Percentiles rank a stretch among this genome's conserved stretches.
These are phyloP conservation scores for Zosterops hypoxanthus DNA, from an alignment of 2,113 vertebrate genomes.

Conservation along the genomic window DNA sequence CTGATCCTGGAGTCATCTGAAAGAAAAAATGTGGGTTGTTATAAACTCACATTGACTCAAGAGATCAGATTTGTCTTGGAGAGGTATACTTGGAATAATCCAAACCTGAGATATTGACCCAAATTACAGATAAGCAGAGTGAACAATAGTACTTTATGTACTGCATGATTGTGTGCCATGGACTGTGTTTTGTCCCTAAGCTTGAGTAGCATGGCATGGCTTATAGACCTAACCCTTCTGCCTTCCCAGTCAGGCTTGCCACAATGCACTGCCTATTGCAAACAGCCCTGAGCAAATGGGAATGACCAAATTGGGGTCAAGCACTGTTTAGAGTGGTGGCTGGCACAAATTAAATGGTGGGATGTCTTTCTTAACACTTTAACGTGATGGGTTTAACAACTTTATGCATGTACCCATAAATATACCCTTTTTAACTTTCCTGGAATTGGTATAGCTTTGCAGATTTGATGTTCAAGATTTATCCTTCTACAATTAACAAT, in stretches of 20 bases:
- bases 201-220: not conserved
- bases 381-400: not conserved
- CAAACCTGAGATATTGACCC: not conserved
- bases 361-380: not conserved
- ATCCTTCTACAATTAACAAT: not conserved
- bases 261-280: not conserved
- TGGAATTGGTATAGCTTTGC: not conserved
- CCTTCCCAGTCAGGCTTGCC: rapidly evolving
- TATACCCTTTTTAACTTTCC: not conserved
- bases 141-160: not conserved
- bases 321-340: not conserved
- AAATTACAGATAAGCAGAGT: not conserved
- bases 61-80: not conserved
- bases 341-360: not conserved
- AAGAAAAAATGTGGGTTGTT: not conserved
- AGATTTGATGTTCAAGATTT: not conserved
- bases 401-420: not conserved
- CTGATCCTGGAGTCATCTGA: not conserved
- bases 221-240: not conserved
- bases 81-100: not conserved
- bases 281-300: not conserved
- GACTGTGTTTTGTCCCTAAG: not conserved
- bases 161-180: not conserved
- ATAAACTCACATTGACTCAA: not conserved
- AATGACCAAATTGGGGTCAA: rapidly evolving